Percentiles rank a stretch among this genome's conserved stretches.
These are phyloP conservation scores for Colletes latitarsis DNA, from an alignment of 1,140 invertebrate genomes.

Conservation along the genomic window DNA sequence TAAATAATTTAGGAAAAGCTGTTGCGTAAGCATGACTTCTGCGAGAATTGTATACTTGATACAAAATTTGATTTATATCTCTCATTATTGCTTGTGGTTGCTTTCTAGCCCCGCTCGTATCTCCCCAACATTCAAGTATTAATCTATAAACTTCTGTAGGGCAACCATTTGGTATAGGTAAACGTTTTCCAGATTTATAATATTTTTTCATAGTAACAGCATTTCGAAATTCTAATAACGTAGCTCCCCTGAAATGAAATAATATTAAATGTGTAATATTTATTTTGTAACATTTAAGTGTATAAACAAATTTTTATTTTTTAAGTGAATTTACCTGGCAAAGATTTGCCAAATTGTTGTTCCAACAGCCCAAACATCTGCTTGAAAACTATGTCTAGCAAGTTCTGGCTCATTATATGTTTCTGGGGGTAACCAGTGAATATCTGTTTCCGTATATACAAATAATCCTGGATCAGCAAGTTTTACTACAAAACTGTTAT, in stretches of 20 bases:
- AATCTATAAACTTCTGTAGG: conserved; percentile 91
- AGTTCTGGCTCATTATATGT: conserved; percentile 86
- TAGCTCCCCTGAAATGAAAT: conserved; percentile 18
- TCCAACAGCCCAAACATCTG: conserved; percentile 94
- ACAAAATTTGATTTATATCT: conserved; percentile 90
- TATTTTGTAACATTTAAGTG: neutral
- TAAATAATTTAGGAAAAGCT: conserved; percentile 77
- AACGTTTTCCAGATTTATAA: conserved; percentile 87
- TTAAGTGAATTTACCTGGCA: conserved; percentile 75
- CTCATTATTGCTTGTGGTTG: conserved; percentile 91
- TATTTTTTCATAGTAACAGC: conserved; percentile 76
- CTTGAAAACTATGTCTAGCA: conserved; percentile 84
- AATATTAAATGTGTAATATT: neutral
- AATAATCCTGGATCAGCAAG: conserved; percentile 88
- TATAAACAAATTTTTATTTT: neutral
- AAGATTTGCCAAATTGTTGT: conserved; percentile 96
- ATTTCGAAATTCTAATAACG: conserved; percentile 27
- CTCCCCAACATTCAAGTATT: conserved; percentile 94
- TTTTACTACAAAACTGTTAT: conserved; percentile 88
- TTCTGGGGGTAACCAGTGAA: conserved; percentile 93
- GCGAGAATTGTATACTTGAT: conserved; percentile 86
- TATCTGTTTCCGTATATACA: conserved; percentile 83
- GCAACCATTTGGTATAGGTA: conserved; percentile 89
- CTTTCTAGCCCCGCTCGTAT: conserved; percentile 86
- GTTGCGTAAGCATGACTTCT: conserved; percentile 83